Evolutionary conservation across 2,888 invertebrate genomes (phyloP).

Genomic region (Hyposoter dolosus): DNA sequence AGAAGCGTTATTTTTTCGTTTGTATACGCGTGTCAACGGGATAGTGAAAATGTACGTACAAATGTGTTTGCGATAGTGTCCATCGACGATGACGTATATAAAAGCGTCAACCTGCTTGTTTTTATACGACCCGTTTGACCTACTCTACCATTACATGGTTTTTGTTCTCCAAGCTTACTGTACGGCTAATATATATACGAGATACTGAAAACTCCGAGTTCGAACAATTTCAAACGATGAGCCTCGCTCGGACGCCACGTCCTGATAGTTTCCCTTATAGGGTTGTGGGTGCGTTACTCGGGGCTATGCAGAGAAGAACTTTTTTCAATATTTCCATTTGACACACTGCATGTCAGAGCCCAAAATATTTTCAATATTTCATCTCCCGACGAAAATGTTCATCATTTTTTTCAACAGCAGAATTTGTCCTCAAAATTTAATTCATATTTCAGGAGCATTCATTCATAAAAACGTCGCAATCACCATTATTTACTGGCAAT

Average conservation of each 20-base stretch:
- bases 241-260: neutral
- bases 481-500: neutral
- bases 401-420: neutral
- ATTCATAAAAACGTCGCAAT: neutral
- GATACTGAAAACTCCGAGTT: slow-evolving; percentile 12
- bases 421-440: neutral
- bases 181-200: slow-evolving; percentile 17
- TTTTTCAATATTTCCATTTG: neutral
- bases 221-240: slow-evolving; percentile 27
- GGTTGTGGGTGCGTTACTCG: neutral
- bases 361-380: neutral
- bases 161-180: slow-evolving; percentile 18
- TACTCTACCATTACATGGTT: slow-evolving; percentile 35
- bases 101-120: slow-evolving; percentile 26
- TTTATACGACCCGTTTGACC: slow-evolving; percentile 49
- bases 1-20: slow-evolving; percentile 7
- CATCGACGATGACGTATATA: slow-evolving; percentile 39
- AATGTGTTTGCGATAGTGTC: slow-evolving; percentile 14
- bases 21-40: neutral
- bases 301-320: neutral
- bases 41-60: slow-evolving; percentile 7
- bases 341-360: neutral
- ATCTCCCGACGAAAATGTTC: neutral
- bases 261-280: neutral
- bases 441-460: neutral